Evolutionary conservation across 1,140 invertebrate species (phyloP), one percentile per base, ranked within the genome.

Genomic region (Coelopa frigida): DNA sequence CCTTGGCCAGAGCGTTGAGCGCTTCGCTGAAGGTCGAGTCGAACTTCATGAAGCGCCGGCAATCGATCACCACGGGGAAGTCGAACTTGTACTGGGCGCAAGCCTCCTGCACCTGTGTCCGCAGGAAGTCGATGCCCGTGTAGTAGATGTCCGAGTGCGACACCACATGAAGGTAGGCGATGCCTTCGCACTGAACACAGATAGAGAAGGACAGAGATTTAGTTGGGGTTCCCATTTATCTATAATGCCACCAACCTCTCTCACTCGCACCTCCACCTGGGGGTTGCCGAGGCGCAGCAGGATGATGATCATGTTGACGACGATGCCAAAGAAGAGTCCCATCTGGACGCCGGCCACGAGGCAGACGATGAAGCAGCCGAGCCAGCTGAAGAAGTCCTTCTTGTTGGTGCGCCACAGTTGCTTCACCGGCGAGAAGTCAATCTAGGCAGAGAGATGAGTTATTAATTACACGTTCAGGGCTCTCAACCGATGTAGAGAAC

Each of bases 251-350:
- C 33, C 65, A 63, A 87, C 84, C 66, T 76, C 73, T 48, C 75
- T 74, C 31, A 76, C 74, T 46, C 79, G 75, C 6, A 83, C 73
- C 26, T 79, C 71, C 23, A 87, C 71, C 35, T 76, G 78, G 5
- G 92, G 91, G 58, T 87, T 76, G 3, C 89, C 84, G 45, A 87
- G 80, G 4, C 83, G 80, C 66, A 89, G 85, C 6, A 96, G 71
- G 12, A 96, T 68, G 54, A 89, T 82, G 10, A 89, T 72, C 29
- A 94, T 75, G 61, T 89, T 89, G 21, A 89, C 76, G 1, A 79
- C 77, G 46, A 91, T 86, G 17, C 93, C 94, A 44, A 86, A 77
- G 12, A 94, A 72, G 57, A 97, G 87, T 37, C 92, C 93, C 64
- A 85, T 82, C 73, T 96, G 88, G 11, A 95, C 83, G 6, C 87